Percentiles rank a stretch among this genome's conserved stretches.
Evolutionary conservation across 2,888 invertebrate genomes (phyloP).

Genomic region (Helleia helle): DNA sequence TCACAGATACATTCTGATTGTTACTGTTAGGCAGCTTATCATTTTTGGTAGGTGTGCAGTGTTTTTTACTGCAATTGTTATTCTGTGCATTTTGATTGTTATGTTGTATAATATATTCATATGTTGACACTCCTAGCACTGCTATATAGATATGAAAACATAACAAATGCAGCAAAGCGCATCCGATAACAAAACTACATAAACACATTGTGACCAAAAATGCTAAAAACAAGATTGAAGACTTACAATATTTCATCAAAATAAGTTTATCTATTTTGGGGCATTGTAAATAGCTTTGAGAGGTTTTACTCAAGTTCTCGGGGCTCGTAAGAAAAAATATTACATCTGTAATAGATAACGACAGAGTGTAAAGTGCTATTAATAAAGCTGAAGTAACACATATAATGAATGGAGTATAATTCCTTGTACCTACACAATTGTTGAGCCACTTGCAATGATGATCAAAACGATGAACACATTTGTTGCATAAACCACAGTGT

Average conservation of each 20-base stretch:
- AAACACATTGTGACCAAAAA: slow-evolving; percentile 75
- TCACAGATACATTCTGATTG: slow-evolving; percentile 7
- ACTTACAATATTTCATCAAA: slow-evolving; percentile 36
- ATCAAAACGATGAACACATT: slow-evolving; percentile 95
- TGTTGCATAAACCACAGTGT: slow-evolving; percentile 97
- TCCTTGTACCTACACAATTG: slow-evolving; percentile 94
- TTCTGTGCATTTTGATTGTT: slow-evolving; percentile 26
- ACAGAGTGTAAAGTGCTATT: slow-evolving; percentile 80
- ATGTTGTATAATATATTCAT: slow-evolving; percentile 82
- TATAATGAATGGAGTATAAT: slow-evolving; percentile 88
- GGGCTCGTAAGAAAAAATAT: slow-evolving; percentile 77
- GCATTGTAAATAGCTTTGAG: slow-evolving; percentile 54
- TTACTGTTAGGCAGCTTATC: slow-evolving; percentile 11
- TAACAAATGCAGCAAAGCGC: slow-evolving; percentile 86
- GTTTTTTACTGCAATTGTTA: slow-evolving; percentile 18
- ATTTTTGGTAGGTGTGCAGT: slow-evolving; percentile 16
- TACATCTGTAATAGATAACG: slow-evolving; percentile 80
- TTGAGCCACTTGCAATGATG: slow-evolving; percentile 99
- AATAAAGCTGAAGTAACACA: slow-evolving; percentile 86
- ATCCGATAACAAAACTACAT: slow-evolving; percentile 83
- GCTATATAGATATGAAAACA: slow-evolving; percentile 93
- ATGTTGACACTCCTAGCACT: slow-evolving; percentile 88
- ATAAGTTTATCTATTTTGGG: slow-evolving; percentile 26
- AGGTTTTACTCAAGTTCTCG: slow-evolving; percentile 74
- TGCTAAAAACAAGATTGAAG: slow-evolving; percentile 47